Percentiles rank a stretch among this genome's conserved stretches.
phyloP scores from a whole-genome alignment of 2,113 vertebrate species.

The Todiramphus chloris region DNA sequence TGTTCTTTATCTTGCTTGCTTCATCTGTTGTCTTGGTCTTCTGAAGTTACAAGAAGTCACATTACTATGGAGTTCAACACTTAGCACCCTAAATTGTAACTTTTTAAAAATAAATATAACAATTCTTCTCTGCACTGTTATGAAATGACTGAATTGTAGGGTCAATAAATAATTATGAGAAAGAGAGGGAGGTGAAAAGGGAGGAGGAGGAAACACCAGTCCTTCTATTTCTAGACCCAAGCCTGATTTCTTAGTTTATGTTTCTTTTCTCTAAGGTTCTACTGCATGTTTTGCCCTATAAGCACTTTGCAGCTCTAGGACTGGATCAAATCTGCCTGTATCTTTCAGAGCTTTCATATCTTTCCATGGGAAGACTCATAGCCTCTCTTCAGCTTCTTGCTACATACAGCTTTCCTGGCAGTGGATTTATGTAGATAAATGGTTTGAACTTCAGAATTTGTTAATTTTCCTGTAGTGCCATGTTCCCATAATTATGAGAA shows the following conservation, averaged over 20 bases:
- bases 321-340: not conserved
- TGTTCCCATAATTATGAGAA: not conserved
- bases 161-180: not conserved
- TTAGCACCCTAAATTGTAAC: not conserved
- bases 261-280: not conserved
- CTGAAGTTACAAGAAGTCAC: not conserved
- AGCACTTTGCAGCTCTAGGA: not conserved
- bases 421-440: not conserved
- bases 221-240: not conserved
- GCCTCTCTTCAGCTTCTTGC: not conserved
- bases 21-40: not conserved
- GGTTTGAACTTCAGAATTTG: not conserved
- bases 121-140: not conserved
- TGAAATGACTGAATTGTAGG: not conserved
- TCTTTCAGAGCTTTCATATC: not conserved
- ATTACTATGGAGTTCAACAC: not conserved
- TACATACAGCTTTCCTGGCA: fast-evolving
- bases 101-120: not conserved
- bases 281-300: not conserved
- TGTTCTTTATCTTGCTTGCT: not conserved
- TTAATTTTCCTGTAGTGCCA: not conserved
- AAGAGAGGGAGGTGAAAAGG: too few species aligned
- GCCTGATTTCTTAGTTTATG: not conserved
- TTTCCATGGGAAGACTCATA: fast-evolving
- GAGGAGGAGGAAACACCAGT: not conserved